Evolutionary conservation across 2,797 vertebrate genomes (phyloP).

Genomic region (Sebastes variabilis): DNA sequence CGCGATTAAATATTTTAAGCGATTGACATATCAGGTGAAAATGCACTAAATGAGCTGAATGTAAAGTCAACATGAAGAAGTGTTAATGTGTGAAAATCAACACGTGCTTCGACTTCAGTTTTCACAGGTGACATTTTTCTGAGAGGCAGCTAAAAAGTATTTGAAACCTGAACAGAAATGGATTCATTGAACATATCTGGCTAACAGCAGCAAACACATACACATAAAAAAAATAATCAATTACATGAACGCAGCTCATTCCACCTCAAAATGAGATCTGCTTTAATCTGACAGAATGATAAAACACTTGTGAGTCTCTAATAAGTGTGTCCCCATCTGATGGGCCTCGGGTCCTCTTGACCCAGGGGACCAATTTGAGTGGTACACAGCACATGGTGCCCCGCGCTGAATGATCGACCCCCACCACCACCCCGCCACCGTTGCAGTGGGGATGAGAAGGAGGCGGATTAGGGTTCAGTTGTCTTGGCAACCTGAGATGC

Average conservation of each 20-base stretch:
- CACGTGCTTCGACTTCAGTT: background rate
- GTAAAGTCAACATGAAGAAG: background rate
- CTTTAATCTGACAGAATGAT: constrained; percentile 75
- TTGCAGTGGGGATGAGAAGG: constrained; percentile 37
- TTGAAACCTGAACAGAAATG: background rate
- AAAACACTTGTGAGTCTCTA: constrained; percentile 80
- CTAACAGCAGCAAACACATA: background rate
- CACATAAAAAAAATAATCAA: background rate
- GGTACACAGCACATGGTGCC: constrained; percentile 79
- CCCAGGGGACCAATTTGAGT: constrained; percentile 84
- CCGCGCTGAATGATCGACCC: constrained; percentile 59
- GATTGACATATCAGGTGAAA: too few relatives aligned
- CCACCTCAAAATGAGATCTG: constrained; percentile 56
- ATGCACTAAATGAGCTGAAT: background rate
- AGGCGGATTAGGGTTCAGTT: constrained; percentile 72
- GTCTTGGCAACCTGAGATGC: constrained; percentile 80
- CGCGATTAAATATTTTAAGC: too few relatives aligned
- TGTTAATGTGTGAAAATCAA: background rate
- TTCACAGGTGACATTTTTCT: background rate
- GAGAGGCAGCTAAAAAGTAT: background rate
- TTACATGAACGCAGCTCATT: constrained; percentile 20
- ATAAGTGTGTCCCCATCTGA: constrained; percentile 82
- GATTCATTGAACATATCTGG: background rate
- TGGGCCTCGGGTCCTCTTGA: constrained; percentile 68
- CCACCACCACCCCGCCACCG: constrained; percentile 8